Evolutionary conservation across 2,113 vertebrate genomes (phyloP).

Genomic region (Globicephala melas): DNA sequence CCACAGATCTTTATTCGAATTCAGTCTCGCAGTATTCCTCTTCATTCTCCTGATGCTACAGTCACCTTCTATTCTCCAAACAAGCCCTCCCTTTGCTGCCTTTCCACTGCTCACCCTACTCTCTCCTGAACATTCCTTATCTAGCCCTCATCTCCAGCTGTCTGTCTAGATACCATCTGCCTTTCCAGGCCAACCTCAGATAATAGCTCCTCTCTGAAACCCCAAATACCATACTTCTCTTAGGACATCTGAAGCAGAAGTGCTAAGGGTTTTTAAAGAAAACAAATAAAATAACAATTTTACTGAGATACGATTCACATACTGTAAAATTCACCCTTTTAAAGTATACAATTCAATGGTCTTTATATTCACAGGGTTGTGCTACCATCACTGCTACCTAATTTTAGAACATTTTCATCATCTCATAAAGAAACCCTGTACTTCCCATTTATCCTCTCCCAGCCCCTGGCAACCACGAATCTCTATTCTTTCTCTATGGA

Average conservation of each 20-base stretch:
- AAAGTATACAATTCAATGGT: neutral
- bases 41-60: neutral
- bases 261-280: neutral
- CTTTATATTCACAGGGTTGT: neutral
- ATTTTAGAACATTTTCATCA: slow-evolving; percentile 17
- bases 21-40: neutral
- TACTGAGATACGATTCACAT: neutral
- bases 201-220: neutral
- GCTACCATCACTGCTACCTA: neutral
- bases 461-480: neutral
- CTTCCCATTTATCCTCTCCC: neutral
- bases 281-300: neutral
- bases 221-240: neutral
- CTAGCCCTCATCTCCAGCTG: neutral
- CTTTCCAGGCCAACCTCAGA: neutral
- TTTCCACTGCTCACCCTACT: fast-evolving
- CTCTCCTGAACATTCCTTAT: neutral
- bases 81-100: neutral
- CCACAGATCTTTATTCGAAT: neutral
- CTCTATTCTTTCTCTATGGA: neutral
- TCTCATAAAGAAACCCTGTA: neutral
- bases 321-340: neutral
- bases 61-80: neutral
- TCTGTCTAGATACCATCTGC: neutral
- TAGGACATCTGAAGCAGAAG: neutral